These are phyloP conservation scores for Apis mellifera DNA, from an alignment of 1,140 invertebrate species.

Conservation along the genomic window Amel_HAv3.1 CM009939.2:2416001-2416500, in stretches of 20 bases:
- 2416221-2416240: conserved; percentile 65
- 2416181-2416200: conserved; percentile 57
- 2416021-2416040: too few relatives aligned
- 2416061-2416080: too few relatives aligned
- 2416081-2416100: too few relatives aligned
- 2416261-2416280: conserved; percentile 59
- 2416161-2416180: conserved; percentile 31
- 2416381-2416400: conserved; percentile 40
- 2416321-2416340: conserved; percentile 73
- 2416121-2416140: too few relatives aligned
- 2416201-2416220: conserved; percentile 46
- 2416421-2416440: conserved; percentile 54
- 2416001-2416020: too few relatives aligned
- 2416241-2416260: conserved; percentile 62
- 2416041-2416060: too few relatives aligned
- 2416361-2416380: conserved; percentile 47
- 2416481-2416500: background rate
- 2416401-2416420: conserved; percentile 76
- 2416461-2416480: background rate
- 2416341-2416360: conserved; percentile 74
- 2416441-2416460: background rate
- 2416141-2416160: background rate
- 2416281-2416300: conserved; percentile 63
- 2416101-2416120: too few relatives aligned
- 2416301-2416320: conserved; percentile 70